phyloP scores from a whole-genome alignment of 2,797 vertebrate genomes.

The Tragelaphus oryx region DNA sequence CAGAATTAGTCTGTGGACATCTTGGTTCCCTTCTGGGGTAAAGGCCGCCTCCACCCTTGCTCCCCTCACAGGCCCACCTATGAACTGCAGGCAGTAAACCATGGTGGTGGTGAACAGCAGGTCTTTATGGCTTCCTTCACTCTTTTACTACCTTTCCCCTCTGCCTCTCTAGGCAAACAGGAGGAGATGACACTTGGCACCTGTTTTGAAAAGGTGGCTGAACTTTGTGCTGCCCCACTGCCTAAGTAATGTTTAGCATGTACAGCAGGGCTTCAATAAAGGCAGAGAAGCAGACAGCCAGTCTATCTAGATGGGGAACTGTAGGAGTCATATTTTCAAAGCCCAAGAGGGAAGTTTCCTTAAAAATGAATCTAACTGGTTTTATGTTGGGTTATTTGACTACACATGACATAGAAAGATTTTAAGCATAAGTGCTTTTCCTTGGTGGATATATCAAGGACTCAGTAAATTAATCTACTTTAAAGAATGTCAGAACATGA shows the following conservation, averaged over 20 bases:
- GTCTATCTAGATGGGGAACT: not conserved
- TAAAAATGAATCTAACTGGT: conserved; percentile 31
- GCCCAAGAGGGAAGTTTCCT: conserved; percentile 29
- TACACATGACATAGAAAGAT: not conserved
- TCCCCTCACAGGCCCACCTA: not conserved
- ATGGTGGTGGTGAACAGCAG: not conserved
- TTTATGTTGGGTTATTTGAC: conserved; percentile 29
- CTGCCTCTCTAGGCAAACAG: not conserved
- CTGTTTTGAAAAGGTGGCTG: conserved; percentile 19
- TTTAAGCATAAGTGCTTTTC: not conserved
- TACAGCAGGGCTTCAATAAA: not conserved
- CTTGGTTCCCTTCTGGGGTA: not conserved
- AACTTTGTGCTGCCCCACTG: not conserved
- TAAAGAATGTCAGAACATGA: not conserved
- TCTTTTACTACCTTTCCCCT: not conserved
- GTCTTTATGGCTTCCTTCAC: not conserved
- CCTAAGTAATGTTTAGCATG: not conserved
- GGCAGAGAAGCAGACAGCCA: not conserved
- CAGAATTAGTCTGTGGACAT: not conserved
- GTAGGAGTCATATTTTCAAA: conserved; percentile 34
- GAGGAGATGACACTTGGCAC: not conserved
- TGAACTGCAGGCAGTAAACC: not conserved
- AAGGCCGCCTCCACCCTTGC: not conserved
- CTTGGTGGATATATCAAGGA: not conserved
- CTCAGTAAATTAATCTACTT: not conserved